These are phyloP conservation scores for Teleiodes luculella DNA, from an alignment of 2,888 invertebrate genomes.

Conservation along the genomic window DNA sequence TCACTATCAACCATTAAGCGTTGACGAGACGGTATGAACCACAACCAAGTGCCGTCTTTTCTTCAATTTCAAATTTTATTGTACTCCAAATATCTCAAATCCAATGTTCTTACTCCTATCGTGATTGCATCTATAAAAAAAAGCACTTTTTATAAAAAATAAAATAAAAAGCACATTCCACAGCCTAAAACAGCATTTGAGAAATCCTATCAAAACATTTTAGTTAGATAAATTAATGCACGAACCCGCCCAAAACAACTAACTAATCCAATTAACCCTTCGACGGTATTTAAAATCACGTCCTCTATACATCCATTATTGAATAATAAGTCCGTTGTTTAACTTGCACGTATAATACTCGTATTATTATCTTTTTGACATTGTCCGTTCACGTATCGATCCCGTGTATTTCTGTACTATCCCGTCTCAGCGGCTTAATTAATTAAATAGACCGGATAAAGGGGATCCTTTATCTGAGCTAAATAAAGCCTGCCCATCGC, in stretches of 20 bases:
- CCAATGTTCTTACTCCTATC: too few relatives aligned
- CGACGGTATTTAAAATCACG: conserved; percentile 22
- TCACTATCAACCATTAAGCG: conserved; percentile 14
- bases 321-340: not conserved
- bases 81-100: too few relatives aligned
- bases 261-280: conserved; percentile 17
- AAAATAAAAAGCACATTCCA: too few relatives aligned
- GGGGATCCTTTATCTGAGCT: conserved; percentile 34
- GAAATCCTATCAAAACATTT: not conserved
- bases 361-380: conserved; percentile 14
- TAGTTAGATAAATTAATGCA: not conserved
- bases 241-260: not conserved
- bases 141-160: too few relatives aligned
- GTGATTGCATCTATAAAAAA: too few relatives aligned
- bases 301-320: conserved; percentile 9
- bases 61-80: too few relatives aligned
- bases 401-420: conserved; percentile 19
- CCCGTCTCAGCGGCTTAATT: conserved; percentile 44
- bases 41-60: not conserved
- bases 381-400: conserved; percentile 14
- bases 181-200: too few relatives aligned
- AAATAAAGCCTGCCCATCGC: conserved; percentile 33
- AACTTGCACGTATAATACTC: conserved; percentile 17
- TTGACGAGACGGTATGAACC: conserved; percentile 14
- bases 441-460: conserved; percentile 66